Base-by-base conservation (phyloP, 2,113 vertebrate genomes). In the Nesogale talazaci region DNA sequence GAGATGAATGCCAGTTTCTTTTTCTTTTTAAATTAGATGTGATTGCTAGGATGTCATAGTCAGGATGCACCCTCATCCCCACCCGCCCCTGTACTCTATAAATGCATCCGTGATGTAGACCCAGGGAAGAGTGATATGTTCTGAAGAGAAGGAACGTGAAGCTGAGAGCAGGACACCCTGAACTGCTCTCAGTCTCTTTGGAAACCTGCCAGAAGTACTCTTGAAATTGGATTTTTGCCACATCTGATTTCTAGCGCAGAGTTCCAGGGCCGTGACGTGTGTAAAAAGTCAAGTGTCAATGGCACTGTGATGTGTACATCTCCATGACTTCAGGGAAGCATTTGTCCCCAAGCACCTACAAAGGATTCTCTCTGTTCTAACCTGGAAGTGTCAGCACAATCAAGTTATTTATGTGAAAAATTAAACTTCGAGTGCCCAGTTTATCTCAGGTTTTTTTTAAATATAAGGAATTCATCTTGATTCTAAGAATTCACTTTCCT, bases 171-270 rank as follows among this genome's bases (percentile, higher is more conserved):
- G 11, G 27, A 1, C 17, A 70, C 52, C 59, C 59, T 31, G 8
- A 86, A 31, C 65, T 1, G 1, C 0, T 59, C 42, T 6, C 31
- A 27, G 0, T 81, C 6, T 61, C 42, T 5, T 86, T 80, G 77
- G 42, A 76, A 59, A 59, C 65, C 59, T 84, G 27, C 83, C 80
- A 75, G 57, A 82, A 72, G 23, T 2, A 75, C 63, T 88, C 59
- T 27, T 1, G 3, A 92, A 87, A 90, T 76, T 70, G 67, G 69
- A 69, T 63, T 83, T 78, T 70, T 81, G 42, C 46, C 72, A 88
- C 22, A 86, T 20, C 29, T 83, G 38, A 36, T 94, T 92, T 94
- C 93, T 90, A 67, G 61, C 56, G 6, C 31, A 34, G 61, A 76
- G 81, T 87, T 74, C 76, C 88, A 87, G 59, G 38, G 25, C 90